A percentile compares a stretch with the other conserved stretches of the same genome.
phyloP scores from a whole-genome alignment of 2,113 vertebrate species.

The Lucifuga dentata region DNA sequence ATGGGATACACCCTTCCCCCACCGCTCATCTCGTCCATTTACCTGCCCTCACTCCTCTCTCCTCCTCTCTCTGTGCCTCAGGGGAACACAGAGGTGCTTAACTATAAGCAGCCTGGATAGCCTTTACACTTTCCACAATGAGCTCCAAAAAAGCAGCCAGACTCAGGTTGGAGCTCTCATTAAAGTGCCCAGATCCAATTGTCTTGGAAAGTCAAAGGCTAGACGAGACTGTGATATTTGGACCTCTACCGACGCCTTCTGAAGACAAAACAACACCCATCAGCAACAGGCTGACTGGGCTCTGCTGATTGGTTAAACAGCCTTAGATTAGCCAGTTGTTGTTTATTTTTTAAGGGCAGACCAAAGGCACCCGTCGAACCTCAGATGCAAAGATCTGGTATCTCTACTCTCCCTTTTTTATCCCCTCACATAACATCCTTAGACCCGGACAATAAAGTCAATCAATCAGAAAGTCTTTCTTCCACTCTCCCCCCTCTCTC shows the following conservation, averaged over 20 bases:
- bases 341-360: slow-evolving; percentile 68
- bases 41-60: slow-evolving; percentile 1
- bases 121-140: slow-evolving; percentile 49
- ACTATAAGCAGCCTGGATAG: slow-evolving; percentile 49
- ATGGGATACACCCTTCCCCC: not conserved
- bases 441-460: slow-evolving; percentile 61
- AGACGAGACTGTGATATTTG: slow-evolving; percentile 63
- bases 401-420: slow-evolving; percentile 33
- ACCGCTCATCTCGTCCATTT: slow-evolving; percentile 34
- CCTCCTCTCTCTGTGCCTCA: slow-evolving; percentile 17
- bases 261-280: slow-evolving; percentile 61
- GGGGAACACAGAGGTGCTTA: slow-evolving; percentile 53
- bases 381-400: slow-evolving; percentile 61
- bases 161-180: slow-evolving; percentile 61
- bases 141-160: slow-evolving; percentile 41
- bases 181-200: slow-evolving; percentile 71
- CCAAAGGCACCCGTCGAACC: slow-evolving; percentile 62
- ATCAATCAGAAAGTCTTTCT: slow-evolving; percentile 56
- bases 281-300: slow-evolving; percentile 51
- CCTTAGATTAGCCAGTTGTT: slow-evolving; percentile 52
- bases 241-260: slow-evolving; percentile 40
- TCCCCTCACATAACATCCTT: slow-evolving; percentile 27
- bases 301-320: slow-evolving; percentile 70
- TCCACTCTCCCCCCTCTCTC: slow-evolving; percentile 24
- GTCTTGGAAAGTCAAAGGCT: slow-evolving; percentile 69